Percentiles rank a stretch among this genome's conserved stretches.
These are phyloP conservation scores for Caenorhabditis virilis DNA, from an alignment of 2,888 invertebrate genomes.

Conservation along the genomic window DNA sequence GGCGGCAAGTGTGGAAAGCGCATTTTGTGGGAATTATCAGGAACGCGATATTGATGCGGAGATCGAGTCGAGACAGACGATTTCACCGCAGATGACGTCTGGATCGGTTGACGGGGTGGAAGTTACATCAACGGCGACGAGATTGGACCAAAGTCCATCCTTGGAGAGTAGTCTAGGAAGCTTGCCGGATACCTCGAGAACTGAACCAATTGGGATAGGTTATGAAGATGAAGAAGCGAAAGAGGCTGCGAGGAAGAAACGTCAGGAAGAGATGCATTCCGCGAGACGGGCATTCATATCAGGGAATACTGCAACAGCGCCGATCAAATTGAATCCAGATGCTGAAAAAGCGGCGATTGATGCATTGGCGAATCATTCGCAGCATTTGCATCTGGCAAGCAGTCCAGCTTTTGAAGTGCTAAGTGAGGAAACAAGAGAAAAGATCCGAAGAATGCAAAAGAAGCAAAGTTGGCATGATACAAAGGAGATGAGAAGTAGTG, in stretches of 20 bases:
- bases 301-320: slow-evolving; percentile 43
- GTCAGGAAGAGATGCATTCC: slow-evolving; percentile 56
- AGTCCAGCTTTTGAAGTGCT: slow-evolving; percentile 57
- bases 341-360: slow-evolving; percentile 43
- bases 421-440: slow-evolving; percentile 61
- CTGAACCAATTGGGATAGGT: slow-evolving; percentile 26
- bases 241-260: slow-evolving; percentile 32
- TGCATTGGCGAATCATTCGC: slow-evolving; percentile 56
- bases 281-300: slow-evolving; percentile 65
- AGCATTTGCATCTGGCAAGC: slow-evolving; percentile 55
- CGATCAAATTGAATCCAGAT: slow-evolving; percentile 19
- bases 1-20: slow-evolving; percentile 45
- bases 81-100: slow-evolving; percentile 24
- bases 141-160: slow-evolving; percentile 46
- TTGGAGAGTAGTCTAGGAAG: slow-evolving; percentile 44
- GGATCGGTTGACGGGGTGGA: slow-evolving; percentile 27
- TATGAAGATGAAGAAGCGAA: slow-evolving; percentile 25
- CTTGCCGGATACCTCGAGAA: slow-evolving; percentile 41
- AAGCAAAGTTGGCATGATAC: slow-evolving; percentile 48
- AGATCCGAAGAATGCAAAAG: slow-evolving; percentile 59
- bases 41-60: slow-evolving; percentile 65
- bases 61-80: slow-evolving; percentile 50
- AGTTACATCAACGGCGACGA: too few relatives aligned
- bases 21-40: slow-evolving; percentile 58
- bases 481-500: slow-evolving; percentile 12